phyloP scores from a whole-genome alignment of 2,113 vertebrate species.

The Corythornis madagascariensis region DNA sequence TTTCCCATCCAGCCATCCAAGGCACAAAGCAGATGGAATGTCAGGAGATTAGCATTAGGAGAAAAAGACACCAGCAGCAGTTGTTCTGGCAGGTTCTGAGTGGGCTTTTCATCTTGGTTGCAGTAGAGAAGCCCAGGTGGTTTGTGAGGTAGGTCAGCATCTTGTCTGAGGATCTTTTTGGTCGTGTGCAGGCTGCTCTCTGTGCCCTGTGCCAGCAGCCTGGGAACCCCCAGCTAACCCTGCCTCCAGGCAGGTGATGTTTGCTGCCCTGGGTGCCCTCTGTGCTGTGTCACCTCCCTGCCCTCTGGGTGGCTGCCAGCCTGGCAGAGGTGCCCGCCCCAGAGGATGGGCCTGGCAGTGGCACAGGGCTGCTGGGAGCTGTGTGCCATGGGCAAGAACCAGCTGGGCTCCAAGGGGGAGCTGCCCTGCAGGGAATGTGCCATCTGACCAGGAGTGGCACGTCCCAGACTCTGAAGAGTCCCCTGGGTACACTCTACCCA shows the following conservation, averaged over 20 bases:
- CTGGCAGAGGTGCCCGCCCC: neutral
- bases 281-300: neutral
- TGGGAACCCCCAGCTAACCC: neutral
- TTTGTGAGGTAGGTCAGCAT: neutral
- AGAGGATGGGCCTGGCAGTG: neutral
- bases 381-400: fast-evolving
- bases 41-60: neutral
- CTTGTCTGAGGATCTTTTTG: neutral
- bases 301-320: no score
- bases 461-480: neutral
- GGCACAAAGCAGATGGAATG: neutral
- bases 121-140: neutral
- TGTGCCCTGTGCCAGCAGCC: neutral
- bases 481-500: neutral
- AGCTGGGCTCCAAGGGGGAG: neutral
- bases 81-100: neutral
- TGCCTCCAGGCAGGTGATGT: fast-evolving
- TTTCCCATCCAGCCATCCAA: neutral
- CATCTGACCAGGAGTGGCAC: neutral
- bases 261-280: neutral
- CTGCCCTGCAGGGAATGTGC: fast-evolving
- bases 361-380: neutral
- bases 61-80: neutral
- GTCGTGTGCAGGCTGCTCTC: no score
- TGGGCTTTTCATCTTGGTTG: neutral